These are phyloP conservation scores for Brassicogethes aeneus DNA, from an alignment of 2,888 invertebrate species.

Conservation along the genomic window DNA sequence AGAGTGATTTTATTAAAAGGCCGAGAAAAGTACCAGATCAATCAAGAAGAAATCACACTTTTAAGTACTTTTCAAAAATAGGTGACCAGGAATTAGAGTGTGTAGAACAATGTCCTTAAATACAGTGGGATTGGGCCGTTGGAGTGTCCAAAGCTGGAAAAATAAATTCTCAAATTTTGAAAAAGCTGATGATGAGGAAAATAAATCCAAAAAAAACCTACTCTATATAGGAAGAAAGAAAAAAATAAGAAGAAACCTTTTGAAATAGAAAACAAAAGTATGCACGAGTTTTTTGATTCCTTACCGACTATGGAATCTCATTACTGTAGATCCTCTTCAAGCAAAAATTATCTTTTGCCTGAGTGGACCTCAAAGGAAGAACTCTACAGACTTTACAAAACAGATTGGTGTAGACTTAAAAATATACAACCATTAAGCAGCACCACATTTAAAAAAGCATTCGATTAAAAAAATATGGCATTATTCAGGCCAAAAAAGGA, in stretches of 20 bases:
- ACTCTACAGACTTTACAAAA: neutral
- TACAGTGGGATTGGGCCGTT: no score
- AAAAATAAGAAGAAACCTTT: neutral
- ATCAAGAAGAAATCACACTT: no score
- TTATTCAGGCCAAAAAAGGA: constrained; percentile 6
- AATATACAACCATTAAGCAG: constrained; percentile 1
- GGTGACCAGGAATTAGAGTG: no score
- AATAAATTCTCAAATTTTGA: no score
- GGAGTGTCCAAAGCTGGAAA: no score
- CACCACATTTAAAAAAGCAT: constrained; percentile 2
- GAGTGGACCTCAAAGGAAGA: constrained; percentile 2
- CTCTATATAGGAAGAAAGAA: no score
- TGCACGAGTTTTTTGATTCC: constrained; percentile 1
- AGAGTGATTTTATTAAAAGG: no score
- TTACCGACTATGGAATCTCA: constrained; percentile 6
- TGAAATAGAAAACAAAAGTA: neutral
- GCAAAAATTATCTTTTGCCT: constrained; percentile 6
- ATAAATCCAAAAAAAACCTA: no score
- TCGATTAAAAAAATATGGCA: constrained; percentile 3
- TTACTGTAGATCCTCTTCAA: constrained; percentile 3
- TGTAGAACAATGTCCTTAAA: no score
- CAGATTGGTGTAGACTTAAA: constrained; percentile 4
- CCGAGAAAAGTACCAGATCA: no score
- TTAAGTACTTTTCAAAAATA: no score
- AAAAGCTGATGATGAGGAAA: no score